Evolutionary conservation across 2,113 vertebrate species (phyloP).

Genomic region (Acanthochromis polyacanthus): DNA sequence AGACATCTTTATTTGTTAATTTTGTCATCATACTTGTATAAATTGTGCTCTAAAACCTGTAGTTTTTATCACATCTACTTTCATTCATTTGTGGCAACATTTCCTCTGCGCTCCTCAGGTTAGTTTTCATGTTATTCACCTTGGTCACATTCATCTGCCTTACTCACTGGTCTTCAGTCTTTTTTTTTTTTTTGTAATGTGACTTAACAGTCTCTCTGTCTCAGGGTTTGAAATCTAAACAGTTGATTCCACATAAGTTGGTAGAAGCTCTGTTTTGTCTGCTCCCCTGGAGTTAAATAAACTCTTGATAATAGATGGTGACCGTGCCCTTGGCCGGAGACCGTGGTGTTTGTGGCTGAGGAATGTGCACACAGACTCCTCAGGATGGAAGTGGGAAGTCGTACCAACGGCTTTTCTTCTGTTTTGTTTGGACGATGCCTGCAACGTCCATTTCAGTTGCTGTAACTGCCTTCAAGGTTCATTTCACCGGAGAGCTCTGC

Average conservation of each 20-base stretch:
- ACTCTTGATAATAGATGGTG: slow-evolving; percentile 70
- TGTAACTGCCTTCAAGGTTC: slow-evolving; percentile 29
- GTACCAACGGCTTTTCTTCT: slow-evolving; percentile 16
- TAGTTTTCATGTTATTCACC: not conserved
- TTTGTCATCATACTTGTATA: too few relatives aligned
- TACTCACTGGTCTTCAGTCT: not conserved
- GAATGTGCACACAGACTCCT: slow-evolving; percentile 60
- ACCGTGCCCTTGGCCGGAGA: slow-evolving; percentile 42
- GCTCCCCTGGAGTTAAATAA: slow-evolving; percentile 67
- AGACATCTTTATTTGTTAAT: too few relatives aligned
- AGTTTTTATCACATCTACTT: not conserved
- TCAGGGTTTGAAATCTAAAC: slow-evolving; percentile 51
- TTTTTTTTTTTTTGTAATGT: not conserved
- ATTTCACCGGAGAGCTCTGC: slow-evolving; percentile 33
- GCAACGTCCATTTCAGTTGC: slow-evolving; percentile 16
- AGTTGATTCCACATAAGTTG: slow-evolving; percentile 35
- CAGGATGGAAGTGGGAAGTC: slow-evolving; percentile 39
- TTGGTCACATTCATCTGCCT: slow-evolving; percentile 2
- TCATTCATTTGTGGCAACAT: not conserved
- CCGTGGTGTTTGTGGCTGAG: slow-evolving; percentile 55
- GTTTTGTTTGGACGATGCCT: slow-evolving; percentile 62
- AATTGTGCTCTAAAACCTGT: too few relatives aligned
- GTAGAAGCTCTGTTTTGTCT: slow-evolving; percentile 73
- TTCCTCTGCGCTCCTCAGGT: not conserved
- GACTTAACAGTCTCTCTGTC: slow-evolving; percentile 3